These are phyloP conservation scores for Urophycis tenuis DNA, from an alignment of 2,797 vertebrate species.

Conservation along the genomic window DNA sequence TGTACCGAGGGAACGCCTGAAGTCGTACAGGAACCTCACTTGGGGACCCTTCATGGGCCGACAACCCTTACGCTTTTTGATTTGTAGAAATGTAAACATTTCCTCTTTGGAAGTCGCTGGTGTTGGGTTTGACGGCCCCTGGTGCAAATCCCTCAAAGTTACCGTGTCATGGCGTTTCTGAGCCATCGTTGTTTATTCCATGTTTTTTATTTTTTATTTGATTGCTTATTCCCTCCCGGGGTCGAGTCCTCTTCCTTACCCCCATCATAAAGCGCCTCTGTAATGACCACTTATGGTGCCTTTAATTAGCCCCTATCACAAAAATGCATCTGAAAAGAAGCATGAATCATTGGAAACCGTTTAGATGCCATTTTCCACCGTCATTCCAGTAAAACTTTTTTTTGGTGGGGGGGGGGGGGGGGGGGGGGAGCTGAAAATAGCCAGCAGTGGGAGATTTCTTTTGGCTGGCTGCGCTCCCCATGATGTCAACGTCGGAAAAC, in stretches of 20 bases:
- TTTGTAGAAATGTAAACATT: constrained; percentile 16
- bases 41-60: not conserved
- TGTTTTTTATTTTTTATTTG: constrained; percentile 25
- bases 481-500: constrained; percentile 32
- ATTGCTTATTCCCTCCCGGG: not conserved
- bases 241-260: constrained; percentile 18
- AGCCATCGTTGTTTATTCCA: constrained; percentile 20
- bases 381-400: constrained; percentile 48
- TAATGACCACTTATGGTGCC: constrained; percentile 25
- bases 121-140: not conserved
- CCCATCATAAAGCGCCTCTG: constrained; percentile 27
- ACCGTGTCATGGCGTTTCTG: constrained; percentile 2
- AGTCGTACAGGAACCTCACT: not conserved
- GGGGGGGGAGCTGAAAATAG: constrained; percentile 53
- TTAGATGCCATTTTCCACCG: constrained; percentile 47
- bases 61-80: constrained; percentile 9
- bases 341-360: constrained; percentile 51
- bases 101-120: constrained; percentile 22
- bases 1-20: not conserved
- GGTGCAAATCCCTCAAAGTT: not conserved
- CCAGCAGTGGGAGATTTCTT: constrained; percentile 45
- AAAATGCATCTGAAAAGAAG: constrained; percentile 34
- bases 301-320: constrained; percentile 41
- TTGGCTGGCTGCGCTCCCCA: constrained; percentile 38
- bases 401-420: too few relatives aligned